Conservation (phyloP, 1,140 invertebrate genomes). For the Drosophila kohkoa region DNA sequence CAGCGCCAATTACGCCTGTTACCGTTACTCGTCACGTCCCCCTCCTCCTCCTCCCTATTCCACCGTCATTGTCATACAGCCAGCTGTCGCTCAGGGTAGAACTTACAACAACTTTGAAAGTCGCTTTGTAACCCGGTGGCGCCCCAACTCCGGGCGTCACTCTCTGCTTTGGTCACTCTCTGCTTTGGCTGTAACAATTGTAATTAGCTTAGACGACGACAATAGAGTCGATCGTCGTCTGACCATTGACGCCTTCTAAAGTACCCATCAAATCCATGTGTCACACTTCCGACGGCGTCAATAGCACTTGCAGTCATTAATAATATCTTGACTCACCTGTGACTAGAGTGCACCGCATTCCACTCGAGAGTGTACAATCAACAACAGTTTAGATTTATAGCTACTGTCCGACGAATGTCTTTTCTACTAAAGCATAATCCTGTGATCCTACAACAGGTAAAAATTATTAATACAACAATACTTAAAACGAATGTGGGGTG, state of each 20-base stretch:
- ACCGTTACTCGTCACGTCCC: constrained; percentile 75
- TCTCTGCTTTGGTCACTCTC: constrained; percentile 32
- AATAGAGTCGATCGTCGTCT: constrained; percentile 42
- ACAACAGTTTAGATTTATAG: neutral
- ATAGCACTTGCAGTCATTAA: constrained; percentile 26
- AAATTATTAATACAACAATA: too few relatives aligned
- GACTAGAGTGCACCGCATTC: constrained; percentile 5
- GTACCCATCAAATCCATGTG: constrained; percentile 35
- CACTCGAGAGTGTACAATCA: neutral
- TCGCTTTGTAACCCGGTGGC: constrained; percentile 29
- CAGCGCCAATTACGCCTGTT: constrained; percentile 75
- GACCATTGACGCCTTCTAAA: constrained; percentile 48
- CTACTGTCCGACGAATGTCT: too few relatives aligned
- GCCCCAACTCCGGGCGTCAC: constrained; percentile 39
- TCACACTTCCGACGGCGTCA: constrained; percentile 44
- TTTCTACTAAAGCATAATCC: too few relatives aligned
- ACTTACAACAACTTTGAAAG: constrained; percentile 32
- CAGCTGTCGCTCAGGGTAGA: constrained; percentile 30
- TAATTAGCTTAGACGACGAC: constrained; percentile 42
- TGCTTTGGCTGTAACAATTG: constrained; percentile 28
- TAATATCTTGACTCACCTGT: constrained; percentile 14
- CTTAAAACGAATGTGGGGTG: too few relatives aligned
- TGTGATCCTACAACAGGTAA: neutral
- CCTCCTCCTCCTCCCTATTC: neutral
- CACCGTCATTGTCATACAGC: neutral